Evolutionary conservation across 2,113 vertebrate genomes (phyloP).

Genomic region (Daubentonia madagascariensis): DNA sequence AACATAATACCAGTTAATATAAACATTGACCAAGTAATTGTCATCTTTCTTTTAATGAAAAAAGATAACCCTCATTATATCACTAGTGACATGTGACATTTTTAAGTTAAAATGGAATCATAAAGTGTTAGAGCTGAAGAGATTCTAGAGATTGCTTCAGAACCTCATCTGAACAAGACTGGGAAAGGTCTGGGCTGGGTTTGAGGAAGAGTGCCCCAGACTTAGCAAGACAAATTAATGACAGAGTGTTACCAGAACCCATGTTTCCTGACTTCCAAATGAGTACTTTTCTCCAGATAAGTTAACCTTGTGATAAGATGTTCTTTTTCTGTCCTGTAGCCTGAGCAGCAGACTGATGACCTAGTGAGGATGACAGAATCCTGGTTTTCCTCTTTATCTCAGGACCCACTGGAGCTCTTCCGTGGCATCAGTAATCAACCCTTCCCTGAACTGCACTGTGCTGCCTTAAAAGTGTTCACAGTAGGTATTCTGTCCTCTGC

Average conservation of each 20-base stretch:
- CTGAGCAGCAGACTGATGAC: constrained; percentile 96
- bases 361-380: constrained; percentile 92
- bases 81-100: neutral
- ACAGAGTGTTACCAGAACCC: neutral
- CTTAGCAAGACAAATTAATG: neutral
- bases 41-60: constrained; percentile 28
- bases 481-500: constrained; percentile 82
- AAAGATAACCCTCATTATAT: neutral
- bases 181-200: neutral
- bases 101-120: neutral
- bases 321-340: constrained; percentile 75
- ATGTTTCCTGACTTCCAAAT: neutral
- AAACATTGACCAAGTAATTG: neutral
- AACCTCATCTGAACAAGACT: neutral
- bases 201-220: neutral
- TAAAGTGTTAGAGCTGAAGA: neutral
- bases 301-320: neutral
- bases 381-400: constrained; percentile 91
- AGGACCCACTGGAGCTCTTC: constrained; percentile 91
- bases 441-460: constrained; percentile 94
- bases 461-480: constrained; percentile 90
- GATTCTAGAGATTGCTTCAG: neutral
- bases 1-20: neutral
- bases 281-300: neutral
- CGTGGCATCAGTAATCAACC: constrained; percentile 93